Evolutionary conservation across 2,888 invertebrate genomes (phyloP).

Genomic region (Neocrepidodera transversa): DNA sequence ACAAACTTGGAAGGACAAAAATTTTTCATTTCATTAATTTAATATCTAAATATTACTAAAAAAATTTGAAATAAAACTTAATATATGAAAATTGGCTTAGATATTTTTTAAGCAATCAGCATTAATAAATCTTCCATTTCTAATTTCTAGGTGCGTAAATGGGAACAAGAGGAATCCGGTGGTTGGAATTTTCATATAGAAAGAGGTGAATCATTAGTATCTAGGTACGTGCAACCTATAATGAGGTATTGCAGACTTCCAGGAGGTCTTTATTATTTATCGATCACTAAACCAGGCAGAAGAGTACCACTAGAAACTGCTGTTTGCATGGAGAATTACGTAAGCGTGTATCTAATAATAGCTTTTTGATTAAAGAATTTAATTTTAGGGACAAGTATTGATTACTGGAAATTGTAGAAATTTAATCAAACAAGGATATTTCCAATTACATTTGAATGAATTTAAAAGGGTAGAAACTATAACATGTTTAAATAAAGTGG

Average conservation of each 20-base stretch:
- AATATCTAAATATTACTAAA: too few species aligned
- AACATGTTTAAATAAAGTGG: slow-evolving; percentile 67
- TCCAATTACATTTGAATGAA: slow-evolving; percentile 67
- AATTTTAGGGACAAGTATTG: slow-evolving; percentile 65
- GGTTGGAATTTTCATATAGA: slow-evolving; percentile 45
- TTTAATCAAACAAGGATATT: slow-evolving; percentile 63
- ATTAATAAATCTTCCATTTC: too few species aligned
- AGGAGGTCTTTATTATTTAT: slow-evolving; percentile 68
- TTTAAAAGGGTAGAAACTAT: slow-evolving; percentile 66
- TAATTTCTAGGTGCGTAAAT: slow-evolving; percentile 11
- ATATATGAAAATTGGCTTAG: too few species aligned
- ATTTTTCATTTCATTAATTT: too few species aligned
- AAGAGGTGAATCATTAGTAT: slow-evolving; percentile 47
- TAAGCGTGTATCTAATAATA: slow-evolving; percentile 33
- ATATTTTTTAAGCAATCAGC: too few species aligned
- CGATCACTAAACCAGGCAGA: slow-evolving; percentile 66
- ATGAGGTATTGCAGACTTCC: slow-evolving; percentile 64
- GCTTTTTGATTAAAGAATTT: background rate
- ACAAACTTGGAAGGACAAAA: too few species aligned
- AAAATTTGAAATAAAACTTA: too few species aligned
- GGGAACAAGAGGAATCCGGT: background rate
- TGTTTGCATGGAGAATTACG: slow-evolving; percentile 54
- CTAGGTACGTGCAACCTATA: slow-evolving; percentile 56
- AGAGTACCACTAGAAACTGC: slow-evolving; percentile 64
- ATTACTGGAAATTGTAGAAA: slow-evolving; percentile 63